Base-by-base conservation (phyloP, 2,888 invertebrate genomes). In the Tetheella fluctuosa region DNA sequence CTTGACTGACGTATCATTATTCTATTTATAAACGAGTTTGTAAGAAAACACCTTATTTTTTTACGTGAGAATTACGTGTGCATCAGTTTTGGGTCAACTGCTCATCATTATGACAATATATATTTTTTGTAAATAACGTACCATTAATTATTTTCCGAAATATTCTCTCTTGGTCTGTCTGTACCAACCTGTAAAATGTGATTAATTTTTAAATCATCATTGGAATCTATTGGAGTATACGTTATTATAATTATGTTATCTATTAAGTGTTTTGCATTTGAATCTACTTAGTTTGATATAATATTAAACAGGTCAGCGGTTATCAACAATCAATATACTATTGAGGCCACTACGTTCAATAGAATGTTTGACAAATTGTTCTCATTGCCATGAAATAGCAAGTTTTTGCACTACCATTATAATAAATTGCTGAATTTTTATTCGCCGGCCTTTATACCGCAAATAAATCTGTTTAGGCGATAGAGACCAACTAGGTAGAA, bases 321-420 rank as follows among this genome's bases (percentile, higher is more conserved):
- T 55, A 55, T 55, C 55, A 55, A 20, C 23, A 34, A 55, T 55
- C 55, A 55, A 55, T 55, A 34, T 23, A 20, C 20, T 55, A 55
- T 55, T 55, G 55, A 55, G 55, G 55, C n/a, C 23, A 10, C 55
- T 5, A 20, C 20, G 34, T 48, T 48, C 48, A 55, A 55, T 34
- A 37, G 34, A 55, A 55, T 55, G 12, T 34, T 37, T 55, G 55
- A 55, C 55, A 55, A 55, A 55, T 34, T 55, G 37, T 34, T 55
- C 8, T 34, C 23, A 4, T 23, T 34, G 17, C 17, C 23, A 34
- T 55, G 55, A 55, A 34, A 34, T 23, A 55, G 34, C 55, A 34
- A 7, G 48, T 48, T 48, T 23, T 34, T 55, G 7, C 20, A 20
- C 17, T 48, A 48, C 20, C 48, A 48, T 48, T 48, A 48, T 48